Evolutionary conservation across 92 coral and sea anemone genomes (phyloP), one percentile per base, ranked within the genome.

Genomic region (Phenganax marumi): DNA sequence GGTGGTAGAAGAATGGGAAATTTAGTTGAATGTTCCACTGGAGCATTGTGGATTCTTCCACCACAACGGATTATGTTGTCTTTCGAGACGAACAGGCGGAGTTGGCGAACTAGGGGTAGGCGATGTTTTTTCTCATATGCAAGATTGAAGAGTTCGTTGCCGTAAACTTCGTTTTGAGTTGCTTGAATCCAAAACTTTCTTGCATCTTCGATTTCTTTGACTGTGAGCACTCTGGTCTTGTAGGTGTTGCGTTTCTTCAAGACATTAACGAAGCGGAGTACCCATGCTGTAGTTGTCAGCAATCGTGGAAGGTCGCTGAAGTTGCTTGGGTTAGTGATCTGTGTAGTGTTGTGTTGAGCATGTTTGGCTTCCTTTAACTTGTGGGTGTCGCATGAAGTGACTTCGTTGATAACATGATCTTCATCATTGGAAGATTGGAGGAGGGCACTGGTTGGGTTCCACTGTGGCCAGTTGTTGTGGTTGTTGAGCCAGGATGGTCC

Each of bases 221-320:
- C n/a, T 33, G 43, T 33, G 43, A 5, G 43, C 43, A 33, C 43
- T 33, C 5, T 33, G 43, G 5, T 33, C 43, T 33, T 33, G 3
- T 1, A 33, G 43, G 43, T 33, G 43, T 33, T 33, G 3, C 3
- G 43, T 5, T 33, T n/a, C n/a, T n/a, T n/a, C n/a, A n/a, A n/a
- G n/a, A n/a, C n/a, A n/a, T n/a, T n/a, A n/a, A n/a, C n/a, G n/a
- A n/a, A n/a, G n/a, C n/a, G n/a, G n/a, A n/a, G n/a, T n/a, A n/a
- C n/a, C n/a, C n/a, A n/a, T n/a, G n/a, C n/a, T n/a, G n/a, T n/a
- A n/a, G n/a, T n/a, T n/a, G n/a, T n/a, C n/a, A n/a, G n/a, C n/a
- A 68, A 48, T 68, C 75, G 75, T 68, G n/a, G 75, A 68, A 68
- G 75, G 22, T 68, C 75, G 22, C 75, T 68, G 75, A 68, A 12